Conservation (phyloP, 2,888 invertebrate genomes). For the Rhogogaster chlorosoma region DNA sequence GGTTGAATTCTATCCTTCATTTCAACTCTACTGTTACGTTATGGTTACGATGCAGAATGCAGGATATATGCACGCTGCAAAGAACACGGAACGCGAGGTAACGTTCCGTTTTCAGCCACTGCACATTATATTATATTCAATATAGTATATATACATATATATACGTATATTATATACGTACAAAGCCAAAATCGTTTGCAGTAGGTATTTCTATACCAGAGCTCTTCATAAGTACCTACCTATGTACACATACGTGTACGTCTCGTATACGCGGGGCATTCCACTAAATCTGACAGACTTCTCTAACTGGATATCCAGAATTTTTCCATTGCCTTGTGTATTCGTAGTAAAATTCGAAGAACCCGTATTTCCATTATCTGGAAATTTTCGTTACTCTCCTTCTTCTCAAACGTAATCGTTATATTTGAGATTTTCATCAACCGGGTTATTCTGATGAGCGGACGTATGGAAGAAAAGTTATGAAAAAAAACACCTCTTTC, state of each 20-base stretch:
- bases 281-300: not conserved
- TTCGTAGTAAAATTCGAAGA: not conserved
- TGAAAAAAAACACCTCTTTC: not conserved
- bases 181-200: slow-evolving; percentile 16
- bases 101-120: slow-evolving; percentile 33
- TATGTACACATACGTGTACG: not conserved
- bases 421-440: not conserved
- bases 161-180: not conserved
- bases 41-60: slow-evolving; percentile 16
- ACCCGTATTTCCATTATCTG: not conserved
- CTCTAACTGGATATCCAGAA: not conserved
- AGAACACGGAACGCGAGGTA: slow-evolving; percentile 4
- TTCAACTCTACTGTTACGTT: not conserved
- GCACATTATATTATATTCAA: slow-evolving; percentile 16
- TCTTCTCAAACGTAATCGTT: not conserved
- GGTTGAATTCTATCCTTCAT: slow-evolving; percentile 24
- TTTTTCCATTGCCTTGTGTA: not conserved
- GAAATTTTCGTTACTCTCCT: not conserved
- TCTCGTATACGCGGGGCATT: not conserved
- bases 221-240: not conserved
- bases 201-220: not conserved
- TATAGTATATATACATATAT: not conserved
- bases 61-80: slow-evolving; percentile 11
- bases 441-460: not conserved
- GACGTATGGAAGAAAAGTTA: not conserved